Evolutionary conservation across 2,888 invertebrate genomes (phyloP).

Genomic region (Orchesella flavescens): DNA sequence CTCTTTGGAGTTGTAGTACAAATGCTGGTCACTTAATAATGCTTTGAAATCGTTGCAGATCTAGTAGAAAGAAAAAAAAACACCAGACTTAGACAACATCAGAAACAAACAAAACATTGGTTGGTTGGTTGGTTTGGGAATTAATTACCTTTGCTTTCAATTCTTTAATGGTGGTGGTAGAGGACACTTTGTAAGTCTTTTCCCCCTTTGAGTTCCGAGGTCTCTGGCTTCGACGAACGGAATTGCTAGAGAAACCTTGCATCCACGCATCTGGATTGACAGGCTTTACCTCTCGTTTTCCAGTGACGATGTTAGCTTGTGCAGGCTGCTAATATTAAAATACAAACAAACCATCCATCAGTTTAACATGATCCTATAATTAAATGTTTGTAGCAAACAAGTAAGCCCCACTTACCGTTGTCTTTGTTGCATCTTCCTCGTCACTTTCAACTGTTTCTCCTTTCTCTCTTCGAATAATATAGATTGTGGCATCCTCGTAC

Average conservation of each 20-base stretch:
- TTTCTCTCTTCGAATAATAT: slow-evolving; percentile 48
- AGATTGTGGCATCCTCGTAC: slow-evolving; percentile 53
- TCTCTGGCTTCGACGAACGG: slow-evolving; percentile 73
- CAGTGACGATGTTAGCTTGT: slow-evolving; percentile 31
- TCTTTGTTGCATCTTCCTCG: slow-evolving; percentile 45
- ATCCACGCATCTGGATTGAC: slow-evolving; percentile 53
- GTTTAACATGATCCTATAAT: no score
- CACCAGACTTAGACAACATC: neutral
- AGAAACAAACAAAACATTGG: no score
- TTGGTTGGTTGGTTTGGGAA: no score
- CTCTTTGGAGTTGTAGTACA: slow-evolving; percentile 39
- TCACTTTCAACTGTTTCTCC: slow-evolving; percentile 42
- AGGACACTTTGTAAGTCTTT: slow-evolving; percentile 74
- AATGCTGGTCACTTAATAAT: slow-evolving; percentile 63
- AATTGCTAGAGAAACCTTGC: slow-evolving; percentile 30
- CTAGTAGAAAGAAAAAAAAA: slow-evolving; percentile 24
- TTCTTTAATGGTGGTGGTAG: slow-evolving; percentile 74
- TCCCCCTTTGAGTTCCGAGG: slow-evolving; percentile 73
- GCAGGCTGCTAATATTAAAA: slow-evolving; percentile 13
- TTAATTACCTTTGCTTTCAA: slow-evolving; percentile 74
- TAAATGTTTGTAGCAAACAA: no score
- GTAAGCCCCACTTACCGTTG: slow-evolving; percentile 1
- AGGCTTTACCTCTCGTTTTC: slow-evolving; percentile 48
- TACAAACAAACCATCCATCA: no score
- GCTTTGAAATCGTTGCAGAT: slow-evolving; percentile 63